These are phyloP conservation scores for Cynodonichthys magdalenae DNA, from an alignment of 2,797 vertebrate genomes.

Conservation along the genomic window DNA sequence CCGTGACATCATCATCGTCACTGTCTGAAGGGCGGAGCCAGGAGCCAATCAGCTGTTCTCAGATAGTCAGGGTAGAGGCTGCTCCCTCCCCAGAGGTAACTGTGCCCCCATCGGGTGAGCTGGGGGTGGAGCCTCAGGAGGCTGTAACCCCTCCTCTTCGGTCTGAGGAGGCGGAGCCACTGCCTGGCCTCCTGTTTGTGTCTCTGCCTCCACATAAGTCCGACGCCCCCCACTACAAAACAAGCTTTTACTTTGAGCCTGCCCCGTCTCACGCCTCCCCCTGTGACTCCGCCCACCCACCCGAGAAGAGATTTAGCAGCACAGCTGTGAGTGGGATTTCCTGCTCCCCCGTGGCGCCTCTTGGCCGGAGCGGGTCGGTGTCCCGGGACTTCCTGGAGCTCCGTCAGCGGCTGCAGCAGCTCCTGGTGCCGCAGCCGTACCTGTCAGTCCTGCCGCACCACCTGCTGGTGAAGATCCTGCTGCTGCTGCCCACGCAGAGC, in stretches of 20 bases:
- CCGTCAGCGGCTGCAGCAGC: constrained; percentile 91
- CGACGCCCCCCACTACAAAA: not conserved
- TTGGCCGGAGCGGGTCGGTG: constrained; percentile 77
- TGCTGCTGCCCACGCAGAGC: constrained; percentile 88
- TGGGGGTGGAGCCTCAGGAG: not conserved
- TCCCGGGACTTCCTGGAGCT: constrained; percentile 90
- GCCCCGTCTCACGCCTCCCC: too few species aligned
- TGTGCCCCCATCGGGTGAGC: not conserved
- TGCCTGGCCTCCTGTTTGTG: constrained; percentile 90
- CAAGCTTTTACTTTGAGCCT: constrained; percentile 2
- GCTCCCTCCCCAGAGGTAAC: not conserved
- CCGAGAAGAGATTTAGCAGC: constrained; percentile 19
- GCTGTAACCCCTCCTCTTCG: not conserved
- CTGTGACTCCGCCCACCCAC: constrained; percentile 9
- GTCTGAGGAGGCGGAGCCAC: constrained; percentile 80
- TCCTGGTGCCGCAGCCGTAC: constrained; percentile 91
- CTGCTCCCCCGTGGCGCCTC: constrained; percentile 60
- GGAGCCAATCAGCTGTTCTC: constrained; percentile 4
- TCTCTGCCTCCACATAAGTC: constrained; percentile 16
- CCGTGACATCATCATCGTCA: not conserved
- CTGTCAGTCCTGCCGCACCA: constrained; percentile 91
- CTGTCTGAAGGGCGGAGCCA: accelerated
- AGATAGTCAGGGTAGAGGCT: not conserved
- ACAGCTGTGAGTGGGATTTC: constrained; percentile 22
- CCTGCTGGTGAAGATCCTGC: constrained; percentile 90